Conservation (phyloP, 1,140 invertebrate genomes). For the Sesamia nonagrioides region DNA sequence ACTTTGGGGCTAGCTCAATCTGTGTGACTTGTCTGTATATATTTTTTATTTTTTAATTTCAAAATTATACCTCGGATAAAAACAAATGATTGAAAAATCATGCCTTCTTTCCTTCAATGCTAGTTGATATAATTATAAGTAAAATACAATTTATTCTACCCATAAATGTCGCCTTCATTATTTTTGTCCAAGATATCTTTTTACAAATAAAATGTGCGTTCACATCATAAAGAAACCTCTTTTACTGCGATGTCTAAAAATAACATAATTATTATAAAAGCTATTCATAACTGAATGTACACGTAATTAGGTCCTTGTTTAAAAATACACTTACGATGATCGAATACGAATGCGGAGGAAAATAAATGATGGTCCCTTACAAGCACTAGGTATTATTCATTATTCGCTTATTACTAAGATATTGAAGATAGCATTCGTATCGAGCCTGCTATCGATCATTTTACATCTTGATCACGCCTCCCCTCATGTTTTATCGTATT, state of each 20-base stretch:
- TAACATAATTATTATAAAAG: conserved; percentile 19
- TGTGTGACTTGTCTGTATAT: no score
- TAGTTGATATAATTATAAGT: background rate
- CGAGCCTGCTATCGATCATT: conserved; percentile 65
- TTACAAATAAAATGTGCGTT: conserved; percentile 27
- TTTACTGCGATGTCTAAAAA: conserved; percentile 25
- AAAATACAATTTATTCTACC: background rate
- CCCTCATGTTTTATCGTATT: conserved; percentile 54
- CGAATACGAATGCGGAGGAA: conserved; percentile 31
- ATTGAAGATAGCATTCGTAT: conserved; percentile 59
- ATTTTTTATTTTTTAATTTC: no score
- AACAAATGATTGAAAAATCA: no score
- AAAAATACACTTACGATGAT: conserved; percentile 38
- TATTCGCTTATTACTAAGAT: conserved; percentile 43
- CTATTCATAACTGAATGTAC: conserved; percentile 12
- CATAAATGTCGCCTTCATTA: conserved; percentile 29
- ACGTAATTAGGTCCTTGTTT: conserved; percentile 47
- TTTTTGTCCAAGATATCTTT: background rate
- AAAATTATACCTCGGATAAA: no score
- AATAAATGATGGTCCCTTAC: conserved; percentile 45
- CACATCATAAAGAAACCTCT: conserved; percentile 21
- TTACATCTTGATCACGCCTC: conserved; percentile 64
- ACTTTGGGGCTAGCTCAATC: no score
- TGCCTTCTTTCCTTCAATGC: no score
- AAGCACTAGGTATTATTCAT: conserved; percentile 39